Conservation (phyloP, 2,888 invertebrate genomes). For the Drosophila eohydei region DNA sequence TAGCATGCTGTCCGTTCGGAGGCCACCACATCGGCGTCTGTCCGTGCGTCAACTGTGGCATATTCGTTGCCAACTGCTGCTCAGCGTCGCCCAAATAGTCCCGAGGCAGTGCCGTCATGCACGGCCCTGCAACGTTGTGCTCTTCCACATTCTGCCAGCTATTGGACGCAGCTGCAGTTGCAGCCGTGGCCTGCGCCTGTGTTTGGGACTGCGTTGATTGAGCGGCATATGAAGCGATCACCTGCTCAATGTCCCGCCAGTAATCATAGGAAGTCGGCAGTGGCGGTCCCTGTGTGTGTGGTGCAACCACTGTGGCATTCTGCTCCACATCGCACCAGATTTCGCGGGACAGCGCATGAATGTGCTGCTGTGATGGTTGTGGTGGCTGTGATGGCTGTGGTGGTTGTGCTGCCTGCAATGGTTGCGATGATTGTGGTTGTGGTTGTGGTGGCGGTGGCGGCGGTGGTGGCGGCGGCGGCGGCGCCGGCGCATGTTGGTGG, state of each 20-base stretch:
- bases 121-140: not conserved
- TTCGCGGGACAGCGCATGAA: not conserved
- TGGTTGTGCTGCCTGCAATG: not conserved
- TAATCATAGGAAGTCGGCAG: constrained; percentile 1
- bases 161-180: not conserved
- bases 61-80: not conserved
- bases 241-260: constrained; percentile 9
- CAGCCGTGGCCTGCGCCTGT: not conserved
- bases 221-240: not conserved
- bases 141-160: not conserved
- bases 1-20: not conserved
- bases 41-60: not conserved
- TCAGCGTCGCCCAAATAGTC: not conserved
- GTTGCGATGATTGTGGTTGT: not conserved
- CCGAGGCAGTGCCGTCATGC: too few species aligned
- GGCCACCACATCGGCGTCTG: not conserved
- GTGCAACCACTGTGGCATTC: not conserved
- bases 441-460: not conserved
- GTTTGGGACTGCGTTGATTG: not conserved
- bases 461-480: not conserved
- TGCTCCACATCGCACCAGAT: constrained; percentile 1
- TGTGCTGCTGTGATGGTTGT: not conserved
- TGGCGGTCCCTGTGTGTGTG: not conserved
- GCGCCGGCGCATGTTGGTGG: not conserved
- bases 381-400: not conserved